Conservation (phyloP, 2,113 vertebrate species). For the Grus americana region DNA sequence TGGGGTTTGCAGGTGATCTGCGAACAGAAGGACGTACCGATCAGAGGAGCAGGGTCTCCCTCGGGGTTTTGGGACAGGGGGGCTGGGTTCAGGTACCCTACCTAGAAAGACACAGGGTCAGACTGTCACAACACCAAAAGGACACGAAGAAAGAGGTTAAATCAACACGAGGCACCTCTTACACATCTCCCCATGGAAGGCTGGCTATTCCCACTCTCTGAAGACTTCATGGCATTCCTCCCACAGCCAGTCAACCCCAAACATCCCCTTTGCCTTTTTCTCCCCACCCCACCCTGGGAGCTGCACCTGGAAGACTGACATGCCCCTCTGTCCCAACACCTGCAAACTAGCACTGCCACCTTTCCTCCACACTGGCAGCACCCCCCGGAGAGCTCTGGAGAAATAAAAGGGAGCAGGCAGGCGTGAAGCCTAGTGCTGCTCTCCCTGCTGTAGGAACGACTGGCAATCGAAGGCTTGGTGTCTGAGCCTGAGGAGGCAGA, state of each 20-base stretch:
- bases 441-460: not conserved
- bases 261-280: not conserved
- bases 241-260: not conserved
- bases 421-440: not conserved
- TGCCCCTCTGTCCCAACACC: not conserved
- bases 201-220: not conserved
- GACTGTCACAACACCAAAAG: conserved; percentile 39
- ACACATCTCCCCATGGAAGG: not conserved
- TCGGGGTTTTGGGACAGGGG: conserved; percentile 79
- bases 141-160: not conserved
- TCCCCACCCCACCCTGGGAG: not conserved
- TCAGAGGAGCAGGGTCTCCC: conserved; percentile 75
- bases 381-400: not conserved
- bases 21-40: conserved; percentile 60
- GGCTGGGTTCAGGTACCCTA: conserved; percentile 46
- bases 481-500: not conserved
- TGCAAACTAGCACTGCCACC: not conserved
- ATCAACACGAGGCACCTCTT: not conserved
- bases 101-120: conserved; percentile 67
- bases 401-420: not conserved
- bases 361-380: not conserved
- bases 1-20: not conserved
- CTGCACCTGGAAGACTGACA: not conserved
- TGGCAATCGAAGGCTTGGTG: not conserved
- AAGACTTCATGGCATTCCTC: not conserved